Evolutionary conservation across 2,113 vertebrate genomes (phyloP).

Genomic region (Lepus europaeus): DNA sequence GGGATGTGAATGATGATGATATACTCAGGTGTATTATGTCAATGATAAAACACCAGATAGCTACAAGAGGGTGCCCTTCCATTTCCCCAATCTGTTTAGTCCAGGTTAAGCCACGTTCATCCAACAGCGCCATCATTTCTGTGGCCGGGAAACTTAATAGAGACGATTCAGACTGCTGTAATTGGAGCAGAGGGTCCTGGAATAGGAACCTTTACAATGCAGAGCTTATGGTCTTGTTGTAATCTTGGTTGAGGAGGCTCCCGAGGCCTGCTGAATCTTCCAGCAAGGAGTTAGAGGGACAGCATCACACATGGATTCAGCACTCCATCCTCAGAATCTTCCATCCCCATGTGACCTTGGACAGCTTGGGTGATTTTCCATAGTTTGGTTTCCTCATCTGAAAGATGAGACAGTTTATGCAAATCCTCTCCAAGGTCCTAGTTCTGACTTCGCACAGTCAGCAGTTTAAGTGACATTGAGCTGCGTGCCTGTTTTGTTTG

Average conservation of each 20-base stretch:
- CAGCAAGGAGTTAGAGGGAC: neutral
- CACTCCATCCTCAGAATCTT: neutral
- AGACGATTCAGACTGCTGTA: neutral
- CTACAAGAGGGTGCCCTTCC: neutral
- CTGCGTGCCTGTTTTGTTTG: conserved; percentile 1
- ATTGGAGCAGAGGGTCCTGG: neutral
- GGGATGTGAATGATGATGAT: neutral
- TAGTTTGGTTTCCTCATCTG: conserved; percentile 8
- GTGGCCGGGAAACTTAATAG: neutral
- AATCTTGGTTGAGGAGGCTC: neutral
- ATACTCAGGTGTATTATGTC: neutral
- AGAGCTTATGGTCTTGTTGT: neutral
- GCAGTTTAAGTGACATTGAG: neutral
- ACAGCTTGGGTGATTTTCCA: neutral
- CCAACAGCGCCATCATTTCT: neutral
- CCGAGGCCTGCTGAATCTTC: neutral
- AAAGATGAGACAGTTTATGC: neutral
- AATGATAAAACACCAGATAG: neutral
- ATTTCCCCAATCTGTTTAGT: neutral
- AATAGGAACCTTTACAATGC: neutral
- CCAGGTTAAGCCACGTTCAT: neutral
- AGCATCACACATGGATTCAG: neutral
- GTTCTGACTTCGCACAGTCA: conserved; percentile 11
- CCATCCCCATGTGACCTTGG: neutral
- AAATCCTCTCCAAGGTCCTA: neutral